phyloP scores from a whole-genome alignment of 2,113 vertebrate genomes.

The Rhipidura dahli region DNA sequence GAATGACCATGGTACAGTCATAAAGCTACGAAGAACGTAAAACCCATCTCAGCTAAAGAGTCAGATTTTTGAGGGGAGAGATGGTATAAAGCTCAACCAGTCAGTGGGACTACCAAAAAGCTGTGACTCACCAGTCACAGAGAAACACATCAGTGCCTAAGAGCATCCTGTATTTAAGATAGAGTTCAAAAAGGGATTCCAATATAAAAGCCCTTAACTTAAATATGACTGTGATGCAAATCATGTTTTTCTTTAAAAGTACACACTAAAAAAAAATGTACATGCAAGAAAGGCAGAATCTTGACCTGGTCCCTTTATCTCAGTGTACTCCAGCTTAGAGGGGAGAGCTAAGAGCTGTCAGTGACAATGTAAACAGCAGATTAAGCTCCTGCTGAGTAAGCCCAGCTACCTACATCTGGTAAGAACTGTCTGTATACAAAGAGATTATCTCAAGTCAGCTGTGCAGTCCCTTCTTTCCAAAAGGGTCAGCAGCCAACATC shows the following conservation, averaged over 20 bases:
- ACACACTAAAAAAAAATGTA: not conserved
- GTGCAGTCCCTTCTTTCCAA: not conserved
- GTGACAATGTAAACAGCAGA: not conserved
- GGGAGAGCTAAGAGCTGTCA: not conserved
- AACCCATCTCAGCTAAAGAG: not conserved
- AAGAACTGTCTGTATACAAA: not conserved
- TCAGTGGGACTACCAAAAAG: not conserved
- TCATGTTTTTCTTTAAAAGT: not conserved
- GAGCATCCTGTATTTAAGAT: not conserved
- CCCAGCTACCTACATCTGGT: not conserved
- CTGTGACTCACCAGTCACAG: not conserved
- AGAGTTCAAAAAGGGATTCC: not conserved
- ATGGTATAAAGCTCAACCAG: not conserved
- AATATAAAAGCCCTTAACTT: not conserved
- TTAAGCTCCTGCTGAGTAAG: constrained; percentile 23
- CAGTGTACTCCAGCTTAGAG: not conserved
- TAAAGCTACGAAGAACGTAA: not conserved
- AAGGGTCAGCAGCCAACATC: not conserved
- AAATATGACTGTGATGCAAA: not conserved
- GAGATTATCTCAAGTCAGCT: not conserved
- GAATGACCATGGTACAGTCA: not conserved
- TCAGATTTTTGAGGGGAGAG: not conserved
- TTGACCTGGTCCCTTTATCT: not conserved
- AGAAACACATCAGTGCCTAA: not conserved
- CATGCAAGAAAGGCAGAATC: not conserved